A percentile compares a stretch with the other conserved stretches of the same genome.
Conservation (phyloP, 2,113 vertebrate species). For the Pandion haliaetus region DNA sequence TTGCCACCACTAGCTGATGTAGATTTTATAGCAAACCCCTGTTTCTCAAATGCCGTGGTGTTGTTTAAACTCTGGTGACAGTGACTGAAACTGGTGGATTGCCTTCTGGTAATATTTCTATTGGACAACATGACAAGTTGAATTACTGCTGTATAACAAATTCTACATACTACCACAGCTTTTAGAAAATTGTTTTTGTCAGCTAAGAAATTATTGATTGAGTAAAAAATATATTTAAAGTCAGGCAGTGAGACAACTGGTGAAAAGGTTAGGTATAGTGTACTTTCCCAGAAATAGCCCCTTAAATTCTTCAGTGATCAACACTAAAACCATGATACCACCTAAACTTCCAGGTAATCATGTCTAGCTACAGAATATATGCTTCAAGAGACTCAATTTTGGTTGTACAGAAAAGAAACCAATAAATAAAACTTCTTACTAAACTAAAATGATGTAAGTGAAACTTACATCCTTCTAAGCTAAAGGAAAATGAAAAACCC, state of each 20-base stretch:
- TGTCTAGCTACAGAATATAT: background rate
- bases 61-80: constrained; percentile 50
- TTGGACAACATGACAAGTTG: constrained; percentile 48
- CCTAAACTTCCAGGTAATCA: background rate
- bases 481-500: background rate
- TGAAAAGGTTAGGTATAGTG: constrained; percentile 23
- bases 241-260: background rate
- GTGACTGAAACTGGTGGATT: constrained; percentile 44
- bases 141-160: constrained; percentile 62
- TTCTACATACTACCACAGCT: constrained; percentile 39
- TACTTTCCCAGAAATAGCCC: background rate
- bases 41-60: constrained; percentile 19
- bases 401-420: background rate
- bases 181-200: constrained; percentile 64
- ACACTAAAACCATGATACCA: background rate
- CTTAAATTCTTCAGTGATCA: background rate
- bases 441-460: background rate
- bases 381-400: background rate
- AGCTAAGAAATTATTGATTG: constrained; percentile 64
- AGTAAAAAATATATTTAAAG: constrained; percentile 63
- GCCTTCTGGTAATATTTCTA: constrained; percentile 59
- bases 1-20: background rate
- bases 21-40: constrained; percentile 5
- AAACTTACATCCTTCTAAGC: background rate
- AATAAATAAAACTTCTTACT: background rate